Base-by-base conservation (phyloP, 2,888 invertebrate species). In the Brachyopa scutellaris region DNA sequence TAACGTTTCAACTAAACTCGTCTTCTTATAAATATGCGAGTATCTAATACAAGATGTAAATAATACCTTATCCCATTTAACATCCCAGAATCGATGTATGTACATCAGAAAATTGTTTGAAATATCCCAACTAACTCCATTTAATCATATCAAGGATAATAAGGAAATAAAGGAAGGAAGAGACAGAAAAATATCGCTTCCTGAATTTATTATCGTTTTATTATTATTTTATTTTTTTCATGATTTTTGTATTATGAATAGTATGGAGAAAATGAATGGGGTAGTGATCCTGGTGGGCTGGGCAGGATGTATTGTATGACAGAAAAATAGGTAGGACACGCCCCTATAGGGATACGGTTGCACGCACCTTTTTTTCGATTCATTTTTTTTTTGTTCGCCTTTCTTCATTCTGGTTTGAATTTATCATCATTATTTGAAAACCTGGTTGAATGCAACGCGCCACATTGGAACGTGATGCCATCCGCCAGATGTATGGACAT, bases 241-340 rank as follows among this genome's bases (percentile, higher is more conserved):
- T 73, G 79, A 72, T 77, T 82, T 76, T 70, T 77, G 70, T 77
- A 70, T 82, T 77, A 82, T 72, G 72, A 72, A 70, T 82, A 59
- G 61, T 72, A 77, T 70, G 38, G 70, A 61, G 61, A 38, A 72
- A 77, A 82, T 82, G 82, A 82, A 82, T 82, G 82, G 77, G 82
- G 82, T 82, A 82, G 82, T 70, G 61, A 70, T 82, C 70, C 59
- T 61, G 40, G 82, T 82, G 70, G 82, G 82, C 70, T 77, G 82
- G 77, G 77, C 82, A 77, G 82, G 82, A 82, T 82, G 82, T 82
- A 82, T 82, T 82, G 82, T 82, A 82, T 82, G 77, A 82, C 82
- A 77, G 82, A 82, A 82, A 82, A 82, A 82, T 82, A 82, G 82
- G 82, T 57, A 82, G 61, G 70, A 82, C 82, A 82, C 82, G 77